Conservation (phyloP, 2,113 vertebrate genomes). For the Crotalus viridis region DNA sequence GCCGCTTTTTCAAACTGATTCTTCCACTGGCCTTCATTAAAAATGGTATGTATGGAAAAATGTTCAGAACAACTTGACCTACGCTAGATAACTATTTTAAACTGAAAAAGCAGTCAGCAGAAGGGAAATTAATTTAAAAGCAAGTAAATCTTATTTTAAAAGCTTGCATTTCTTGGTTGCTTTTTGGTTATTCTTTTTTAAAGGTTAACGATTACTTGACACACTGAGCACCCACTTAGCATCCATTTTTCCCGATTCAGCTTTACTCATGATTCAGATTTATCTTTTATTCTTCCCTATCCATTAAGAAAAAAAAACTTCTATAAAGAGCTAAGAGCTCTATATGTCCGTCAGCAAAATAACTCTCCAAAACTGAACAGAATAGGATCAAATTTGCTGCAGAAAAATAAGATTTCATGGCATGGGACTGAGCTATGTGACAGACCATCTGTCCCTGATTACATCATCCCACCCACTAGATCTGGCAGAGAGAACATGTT, state of each 20-base stretch:
- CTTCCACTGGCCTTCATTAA: not conserved
- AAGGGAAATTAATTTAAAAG: not conserved
- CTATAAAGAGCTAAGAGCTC: not conserved
- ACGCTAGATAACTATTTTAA: slow-evolving; percentile 24
- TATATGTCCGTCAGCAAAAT: not conserved
- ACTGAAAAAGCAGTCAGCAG: slow-evolving; percentile 16
- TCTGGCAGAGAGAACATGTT: not conserved
- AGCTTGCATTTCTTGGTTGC: not conserved
- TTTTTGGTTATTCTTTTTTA: not conserved
- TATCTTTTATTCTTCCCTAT: not conserved
- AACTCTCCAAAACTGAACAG: not conserved
- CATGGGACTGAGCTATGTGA: not conserved
- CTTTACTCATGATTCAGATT: not conserved
- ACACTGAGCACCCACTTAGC: not conserved
- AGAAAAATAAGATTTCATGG: not conserved
- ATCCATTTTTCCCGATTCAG: not conserved
- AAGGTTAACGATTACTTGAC: not conserved
- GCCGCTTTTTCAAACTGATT: not conserved
- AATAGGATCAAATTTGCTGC: not conserved
- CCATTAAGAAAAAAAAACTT: not conserved
- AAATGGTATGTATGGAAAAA: slow-evolving; percentile 15
- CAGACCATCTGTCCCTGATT: not conserved
- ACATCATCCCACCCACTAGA: not conserved
- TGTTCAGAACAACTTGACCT: slow-evolving; percentile 8
- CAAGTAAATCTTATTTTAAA: not conserved